These are phyloP conservation scores for Heliconius charithonia DNA, from an alignment of 2,888 invertebrate species.

Conservation along the genomic window DNA sequence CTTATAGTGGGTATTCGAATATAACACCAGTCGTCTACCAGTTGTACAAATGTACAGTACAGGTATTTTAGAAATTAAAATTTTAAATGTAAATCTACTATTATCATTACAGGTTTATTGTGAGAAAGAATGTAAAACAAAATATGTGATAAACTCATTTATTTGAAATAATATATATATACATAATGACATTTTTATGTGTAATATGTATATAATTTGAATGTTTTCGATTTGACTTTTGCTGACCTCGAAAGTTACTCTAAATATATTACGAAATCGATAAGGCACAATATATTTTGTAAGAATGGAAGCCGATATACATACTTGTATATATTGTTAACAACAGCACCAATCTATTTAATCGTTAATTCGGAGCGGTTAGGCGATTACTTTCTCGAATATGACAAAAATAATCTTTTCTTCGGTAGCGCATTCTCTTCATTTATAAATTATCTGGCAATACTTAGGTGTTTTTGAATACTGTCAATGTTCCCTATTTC, in stretches of 20 bases:
- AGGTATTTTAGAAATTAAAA: no score
- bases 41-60: no score
- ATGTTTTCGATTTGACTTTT: background rate
- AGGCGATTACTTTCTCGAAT: background rate
- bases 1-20: background rate
- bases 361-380: conserved; percentile 4
- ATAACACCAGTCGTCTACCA: background rate
- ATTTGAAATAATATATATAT: conserved; percentile 15
- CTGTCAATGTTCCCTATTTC: no score
- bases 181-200: conserved; percentile 5
- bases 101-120: background rate
- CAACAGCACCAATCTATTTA: conserved; percentile 14
- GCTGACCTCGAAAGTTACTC: conserved; percentile 3
- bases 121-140: conserved; percentile 9
- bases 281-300: conserved; percentile 14
- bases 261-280: background rate
- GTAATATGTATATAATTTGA: conserved; percentile 18
- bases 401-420: background rate
- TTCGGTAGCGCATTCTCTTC: background rate
- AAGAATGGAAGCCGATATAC: background rate
- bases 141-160: conserved; percentile 10
- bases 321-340: background rate
- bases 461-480: background rate
- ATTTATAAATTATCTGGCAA: background rate
- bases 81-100: background rate